Percentiles rank a stretch among this genome's conserved stretches.
phyloP scores from a whole-genome alignment of 2,113 vertebrate species.

The Ailuropoda melanoleuca region DNA sequence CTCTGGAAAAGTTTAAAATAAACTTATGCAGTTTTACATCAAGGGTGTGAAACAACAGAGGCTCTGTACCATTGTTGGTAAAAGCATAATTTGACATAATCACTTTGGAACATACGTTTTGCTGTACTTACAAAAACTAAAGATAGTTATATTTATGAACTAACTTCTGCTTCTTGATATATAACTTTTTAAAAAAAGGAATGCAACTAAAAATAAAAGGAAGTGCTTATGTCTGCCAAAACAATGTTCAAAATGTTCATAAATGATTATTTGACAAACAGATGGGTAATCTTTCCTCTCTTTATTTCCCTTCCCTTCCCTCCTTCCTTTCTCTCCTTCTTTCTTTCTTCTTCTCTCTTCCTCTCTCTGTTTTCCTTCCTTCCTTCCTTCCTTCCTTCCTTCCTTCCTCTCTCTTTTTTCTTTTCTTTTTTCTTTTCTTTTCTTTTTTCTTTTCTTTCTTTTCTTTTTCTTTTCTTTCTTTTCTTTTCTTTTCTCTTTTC shows the following conservation, averaged over 20 bases:
- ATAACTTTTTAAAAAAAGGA: not conserved
- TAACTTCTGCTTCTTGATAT: not conserved
- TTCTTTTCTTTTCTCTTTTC: no score
- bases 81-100: not conserved
- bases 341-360: no score
- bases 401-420: no score
- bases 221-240: not conserved
- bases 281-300: not conserved
- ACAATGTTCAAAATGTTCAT: not conserved
- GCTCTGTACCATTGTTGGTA: not conserved
- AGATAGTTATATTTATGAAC: not conserved
- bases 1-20: not conserved
- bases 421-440: no score
- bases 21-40: not conserved
- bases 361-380: accelerated
- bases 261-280: not conserved
- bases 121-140: not conserved
- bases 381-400: no score
- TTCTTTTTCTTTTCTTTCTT: accelerated
- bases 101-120: not conserved
- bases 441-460: no score
- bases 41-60: not conserved
- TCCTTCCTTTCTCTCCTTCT: not conserved
- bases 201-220: not conserved
- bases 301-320: not conserved